Percentiles rank a stretch among this genome's conserved stretches.
These are phyloP conservation scores for Anoura caudifer DNA, from an alignment of 2,113 vertebrate species.

Conservation along the genomic window DNA sequence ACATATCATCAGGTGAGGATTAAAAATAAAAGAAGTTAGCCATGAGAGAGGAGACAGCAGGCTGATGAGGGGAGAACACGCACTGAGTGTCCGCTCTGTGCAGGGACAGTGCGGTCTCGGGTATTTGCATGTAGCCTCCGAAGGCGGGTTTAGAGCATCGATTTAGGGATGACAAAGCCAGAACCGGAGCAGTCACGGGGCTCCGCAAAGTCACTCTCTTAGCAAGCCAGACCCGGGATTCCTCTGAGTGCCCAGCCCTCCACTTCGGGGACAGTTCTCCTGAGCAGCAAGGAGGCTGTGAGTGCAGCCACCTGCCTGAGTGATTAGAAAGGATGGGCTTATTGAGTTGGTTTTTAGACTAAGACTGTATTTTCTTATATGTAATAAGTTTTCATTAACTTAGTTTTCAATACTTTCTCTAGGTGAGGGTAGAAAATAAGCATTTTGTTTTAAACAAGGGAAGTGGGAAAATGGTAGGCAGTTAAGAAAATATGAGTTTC, in stretches of 20 bases:
- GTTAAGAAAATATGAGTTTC: not conserved
- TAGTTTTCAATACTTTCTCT: not conserved
- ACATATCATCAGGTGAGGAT: too few relatives aligned
- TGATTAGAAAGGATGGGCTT: not conserved
- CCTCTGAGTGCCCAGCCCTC: not conserved
- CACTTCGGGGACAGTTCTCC: not conserved
- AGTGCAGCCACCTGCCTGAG: not conserved
- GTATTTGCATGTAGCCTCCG: not conserved
- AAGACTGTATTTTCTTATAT: not conserved
- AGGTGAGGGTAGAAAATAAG: not conserved
- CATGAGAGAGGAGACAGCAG: not conserved
- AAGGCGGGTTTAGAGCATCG: not conserved
- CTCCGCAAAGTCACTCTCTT: not conserved
- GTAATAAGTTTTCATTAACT: not conserved
- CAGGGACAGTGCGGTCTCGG: not conserved
- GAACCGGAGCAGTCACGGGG: not conserved
- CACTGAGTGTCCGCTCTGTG: not conserved
- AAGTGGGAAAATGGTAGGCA: not conserved
- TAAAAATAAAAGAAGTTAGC: too few relatives aligned
- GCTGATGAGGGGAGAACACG: fast-evolving
- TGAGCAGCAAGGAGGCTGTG: not conserved
- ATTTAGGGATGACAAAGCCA: not conserved
- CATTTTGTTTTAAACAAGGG: not conserved
- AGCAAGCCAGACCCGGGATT: not conserved
- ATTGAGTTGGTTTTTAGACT: not conserved